Evolutionary conservation across 2,113 vertebrate genomes (phyloP).

Genomic region (Solea solea): DNA sequence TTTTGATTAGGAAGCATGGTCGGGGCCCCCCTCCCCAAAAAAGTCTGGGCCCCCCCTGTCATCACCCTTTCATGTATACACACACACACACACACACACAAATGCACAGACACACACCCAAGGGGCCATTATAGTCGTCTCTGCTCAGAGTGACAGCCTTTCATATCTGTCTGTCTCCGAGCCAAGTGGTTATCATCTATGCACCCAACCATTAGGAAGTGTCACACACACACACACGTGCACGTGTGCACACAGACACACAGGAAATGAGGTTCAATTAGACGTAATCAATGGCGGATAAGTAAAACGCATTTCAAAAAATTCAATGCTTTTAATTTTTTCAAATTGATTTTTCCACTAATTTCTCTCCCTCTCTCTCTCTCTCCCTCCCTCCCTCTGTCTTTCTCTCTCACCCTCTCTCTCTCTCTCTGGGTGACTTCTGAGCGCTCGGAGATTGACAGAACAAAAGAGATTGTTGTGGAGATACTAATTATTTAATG

Average conservation of each 20-base stretch:
- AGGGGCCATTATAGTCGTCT: constrained; percentile 73
- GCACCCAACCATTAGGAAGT: constrained; percentile 78
- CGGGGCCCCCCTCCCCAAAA: constrained; percentile 9
- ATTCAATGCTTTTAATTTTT: constrained; percentile 74
- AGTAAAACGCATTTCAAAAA: constrained; percentile 78
- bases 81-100: constrained; percentile 35
- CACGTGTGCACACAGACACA: constrained; percentile 9
- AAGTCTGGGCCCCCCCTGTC: constrained; percentile 59
- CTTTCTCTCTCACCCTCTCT: background rate
- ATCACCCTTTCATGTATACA: constrained; percentile 56
- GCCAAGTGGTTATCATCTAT: constrained; percentile 77
- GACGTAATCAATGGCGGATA: constrained; percentile 81
- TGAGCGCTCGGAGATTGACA: constrained; percentile 77
- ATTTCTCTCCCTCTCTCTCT: constrained; percentile 41
- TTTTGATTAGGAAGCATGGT: constrained; percentile 59
- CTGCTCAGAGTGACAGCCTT: constrained; percentile 74
- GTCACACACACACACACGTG: constrained; percentile 70
- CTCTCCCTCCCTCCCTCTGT: constrained; percentile 5
- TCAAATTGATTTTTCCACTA: constrained; percentile 71
- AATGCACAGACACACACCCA: constrained; percentile 39
- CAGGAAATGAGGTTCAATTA: constrained; percentile 83
- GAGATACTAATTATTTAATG: constrained; percentile 83
- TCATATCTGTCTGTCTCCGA: constrained; percentile 75
- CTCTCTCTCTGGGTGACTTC: constrained; percentile 69
- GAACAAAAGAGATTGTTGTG: constrained; percentile 82